Base-by-base conservation (phyloP, 2,888 invertebrate genomes). In the Pyralis farinalis region DNA sequence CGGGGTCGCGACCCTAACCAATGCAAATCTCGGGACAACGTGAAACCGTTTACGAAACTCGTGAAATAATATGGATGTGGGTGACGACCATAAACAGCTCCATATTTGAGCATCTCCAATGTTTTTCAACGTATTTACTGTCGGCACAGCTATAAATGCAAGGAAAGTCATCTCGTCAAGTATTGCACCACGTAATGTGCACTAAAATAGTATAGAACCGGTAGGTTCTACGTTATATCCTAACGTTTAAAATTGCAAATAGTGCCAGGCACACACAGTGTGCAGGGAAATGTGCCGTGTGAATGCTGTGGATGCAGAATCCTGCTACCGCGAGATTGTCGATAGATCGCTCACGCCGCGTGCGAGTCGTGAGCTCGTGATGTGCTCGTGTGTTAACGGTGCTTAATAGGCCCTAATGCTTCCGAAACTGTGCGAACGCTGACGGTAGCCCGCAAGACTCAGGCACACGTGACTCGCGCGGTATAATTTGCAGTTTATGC, bases 371-470 rank as follows among this genome's bases (percentile, higher is more conserved):
- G 85, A 63, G 68, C 76, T 80, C 88, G 88, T 87, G 87, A 87
- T 77, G 82, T 58, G 77, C 62, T 64, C 72, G 77, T 78, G 78
- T 85, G 82, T 85, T 88, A 88, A 88, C 88, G 88, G 88, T 82
- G 71, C 83, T 85, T 88, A 88, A 88, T 88, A 80, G 86, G 72
- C 77, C 80, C 85, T 88, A 88, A 88, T 88, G 86, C 86, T 85
- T 83, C 88, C 86, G 86, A 88, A 88, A 87, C 85, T 88, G 88
- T 88, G 88, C 88, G 88, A 88, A 86, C 85, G 78, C 68, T 65
- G 80, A 77, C 86, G 81, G 88, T 86, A 87, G 87, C 85, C 68
- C 71, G 51, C 65, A 58, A 71, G 70, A 70, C 55, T 57, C 61
- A 60, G 54, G 72, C 78, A 82, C 86, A 87, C 85, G 84, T 84